Evolutionary conservation across 2,888 invertebrate species (phyloP), one percentile per base, ranked within the genome.

Genomic region (Serrognathus titanus): DNA sequence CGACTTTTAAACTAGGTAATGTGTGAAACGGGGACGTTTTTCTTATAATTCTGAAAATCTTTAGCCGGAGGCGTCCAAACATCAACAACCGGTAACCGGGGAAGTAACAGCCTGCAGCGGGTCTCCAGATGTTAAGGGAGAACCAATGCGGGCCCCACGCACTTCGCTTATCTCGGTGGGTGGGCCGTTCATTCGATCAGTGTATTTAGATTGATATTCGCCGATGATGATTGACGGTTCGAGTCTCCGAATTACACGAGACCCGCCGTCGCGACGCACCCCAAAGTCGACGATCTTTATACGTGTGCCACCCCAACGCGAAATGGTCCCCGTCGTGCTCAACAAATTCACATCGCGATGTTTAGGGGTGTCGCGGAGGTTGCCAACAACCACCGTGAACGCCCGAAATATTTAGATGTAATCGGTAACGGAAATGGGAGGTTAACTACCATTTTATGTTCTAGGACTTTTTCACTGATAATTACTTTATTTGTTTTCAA

Each of bases 381-480:
- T 63, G 59, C 60, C 58, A 58, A 62, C 59, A 61, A 63, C 65
- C 63, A 58, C 64, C 54, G 62, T 59, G 53, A 59, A 62, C 61
- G 63, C 60, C 61, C 58, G 59, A 60, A 62, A 60, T 65, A 61
- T 66, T 65, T 63, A 61, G 61, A 60, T 59, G 55, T 54, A 61
- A 61, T 58, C 56, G 50, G 51, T 48, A 48, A 45, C 61, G 61
- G 61, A 61, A 61, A 61, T 61, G 58, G 61, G 58, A 61, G 58
- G 61, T 58, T 61, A 58, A 61, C 58, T 58, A 55, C 55, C 57
- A 53, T 58, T 60, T 59, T 57, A 45, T 53, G 51, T 53, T 48
- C 41, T 39, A 11, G 20, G 10, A 43, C n/a, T 43, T 43, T 16
- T 13, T 43, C 43, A 7, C 24, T 43, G 16, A n/a, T 9, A 16